Conservation (phyloP, 1,140 invertebrate species). For the Mya arenaria region DNA sequence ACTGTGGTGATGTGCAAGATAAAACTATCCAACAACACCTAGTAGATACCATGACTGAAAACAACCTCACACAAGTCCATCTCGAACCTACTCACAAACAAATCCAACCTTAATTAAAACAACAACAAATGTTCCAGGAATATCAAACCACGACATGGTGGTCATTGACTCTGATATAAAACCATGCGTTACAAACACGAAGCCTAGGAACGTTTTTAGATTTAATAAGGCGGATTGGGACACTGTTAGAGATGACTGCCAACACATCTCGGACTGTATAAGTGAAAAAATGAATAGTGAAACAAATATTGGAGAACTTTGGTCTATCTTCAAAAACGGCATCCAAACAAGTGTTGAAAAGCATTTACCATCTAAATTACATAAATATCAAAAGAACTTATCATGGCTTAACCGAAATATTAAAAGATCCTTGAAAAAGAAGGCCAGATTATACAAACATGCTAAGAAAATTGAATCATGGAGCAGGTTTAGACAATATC, state of each 20-base stretch:
- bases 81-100: constrained; percentile 16
- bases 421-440: constrained; percentile 23
- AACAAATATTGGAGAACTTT: constrained; percentile 24
- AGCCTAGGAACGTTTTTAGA: constrained; percentile 14
- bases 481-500: constrained; percentile 12
- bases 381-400: constrained; percentile 28
- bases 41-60: background rate
- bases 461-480: constrained; percentile 4
- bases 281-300: constrained; percentile 4
- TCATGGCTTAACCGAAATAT: constrained; percentile 36
- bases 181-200: background rate
- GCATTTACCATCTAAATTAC: constrained; percentile 17
- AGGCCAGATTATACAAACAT: constrained; percentile 22
- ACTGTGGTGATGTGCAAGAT: background rate
- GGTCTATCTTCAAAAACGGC: constrained; percentile 25
- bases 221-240: constrained; percentile 41
- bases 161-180: constrained; percentile 41
- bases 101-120: constrained; percentile 41
- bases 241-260: background rate
- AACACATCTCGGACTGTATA: background rate
- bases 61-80: constrained; percentile 32
- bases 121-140: constrained; percentile 26
- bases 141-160: constrained; percentile 34
- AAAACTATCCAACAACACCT: background rate
- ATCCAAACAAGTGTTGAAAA: background rate